Conservation (phyloP, 2,888 invertebrate genomes). For the Acanthosepion esculentum region DNA sequence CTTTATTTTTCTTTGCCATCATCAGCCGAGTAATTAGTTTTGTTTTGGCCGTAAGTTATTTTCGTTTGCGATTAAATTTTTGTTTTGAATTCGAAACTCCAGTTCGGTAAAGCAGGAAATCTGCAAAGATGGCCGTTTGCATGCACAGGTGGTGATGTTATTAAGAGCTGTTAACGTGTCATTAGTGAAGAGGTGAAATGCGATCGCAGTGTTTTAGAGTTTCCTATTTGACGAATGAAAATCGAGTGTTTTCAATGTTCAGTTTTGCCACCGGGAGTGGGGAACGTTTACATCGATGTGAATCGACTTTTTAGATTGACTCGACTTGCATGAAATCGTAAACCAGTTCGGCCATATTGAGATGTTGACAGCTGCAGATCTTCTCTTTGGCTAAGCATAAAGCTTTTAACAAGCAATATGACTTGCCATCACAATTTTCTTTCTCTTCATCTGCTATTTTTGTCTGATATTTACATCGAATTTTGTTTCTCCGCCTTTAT, state of each 20-base stretch:
- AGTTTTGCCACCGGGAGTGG: not conserved
- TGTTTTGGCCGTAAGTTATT: not conserved
- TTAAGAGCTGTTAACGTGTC: not conserved
- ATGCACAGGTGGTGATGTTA: not conserved
- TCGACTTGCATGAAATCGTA: not conserved
- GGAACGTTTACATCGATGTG: not conserved
- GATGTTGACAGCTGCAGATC: not conserved
- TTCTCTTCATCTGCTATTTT: not conserved
- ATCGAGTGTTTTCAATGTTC: not conserved
- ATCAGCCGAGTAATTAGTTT: not conserved
- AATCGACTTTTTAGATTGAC: not conserved
- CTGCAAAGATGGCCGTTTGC: not conserved
- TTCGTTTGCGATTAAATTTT: not conserved
- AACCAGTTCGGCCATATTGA: not conserved
- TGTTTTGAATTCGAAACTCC: not conserved
- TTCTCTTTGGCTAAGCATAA: not conserved
- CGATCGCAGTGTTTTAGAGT: not conserved
- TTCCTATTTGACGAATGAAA: constrained; percentile 18
- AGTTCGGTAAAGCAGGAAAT: not conserved
- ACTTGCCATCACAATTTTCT: not conserved
- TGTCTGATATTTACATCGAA: too few relatives aligned
- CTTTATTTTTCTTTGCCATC: not conserved
- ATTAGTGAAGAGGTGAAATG: not conserved
- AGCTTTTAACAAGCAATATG: not conserved
- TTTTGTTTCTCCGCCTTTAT: not conserved